A percentile compares a stretch with the other conserved stretches of the same genome.
Evolutionary conservation across 2,888 invertebrate species (phyloP).

Genomic region (Nemurella pictetii): DNA sequence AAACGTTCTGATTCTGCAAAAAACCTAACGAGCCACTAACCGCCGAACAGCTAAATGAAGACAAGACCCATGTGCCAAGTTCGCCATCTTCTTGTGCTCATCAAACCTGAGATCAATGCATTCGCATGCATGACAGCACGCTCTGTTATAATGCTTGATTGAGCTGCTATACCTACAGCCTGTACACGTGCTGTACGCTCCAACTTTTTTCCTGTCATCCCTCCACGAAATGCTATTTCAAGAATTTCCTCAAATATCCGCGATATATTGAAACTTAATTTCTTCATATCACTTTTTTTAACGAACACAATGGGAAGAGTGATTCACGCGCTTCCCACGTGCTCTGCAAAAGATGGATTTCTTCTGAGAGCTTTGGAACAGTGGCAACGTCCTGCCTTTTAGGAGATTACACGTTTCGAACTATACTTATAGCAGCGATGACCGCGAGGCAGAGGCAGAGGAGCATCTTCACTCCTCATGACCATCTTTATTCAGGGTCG

Average conservation of each 20-base stretch:
- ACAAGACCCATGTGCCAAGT: no score
- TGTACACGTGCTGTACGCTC: no score
- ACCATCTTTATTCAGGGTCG: no score
- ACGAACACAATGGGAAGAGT: background rate
- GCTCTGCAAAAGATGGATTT: background rate
- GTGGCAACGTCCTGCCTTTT: background rate
- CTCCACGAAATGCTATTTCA: background rate
- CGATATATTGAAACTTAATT: background rate
- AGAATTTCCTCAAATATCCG: background rate
- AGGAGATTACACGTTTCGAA: background rate
- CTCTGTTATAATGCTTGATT: no score
- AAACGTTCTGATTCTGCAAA: no score
- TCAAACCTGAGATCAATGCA: no score
- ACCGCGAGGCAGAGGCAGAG: background rate
- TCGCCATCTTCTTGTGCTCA: no score
- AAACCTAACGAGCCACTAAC: no score
- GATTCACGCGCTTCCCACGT: background rate
- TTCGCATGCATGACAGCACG: no score
- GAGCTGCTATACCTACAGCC: no score
- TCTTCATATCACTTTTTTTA: background rate
- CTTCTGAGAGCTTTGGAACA: background rate
- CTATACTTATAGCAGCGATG: background rate
- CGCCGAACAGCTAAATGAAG: no score
- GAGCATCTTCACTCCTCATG: background rate
- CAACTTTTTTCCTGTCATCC: background rate